Evolutionary conservation across 2,113 vertebrate species (phyloP).

Genomic region (Burhinus bistriatus): DNA sequence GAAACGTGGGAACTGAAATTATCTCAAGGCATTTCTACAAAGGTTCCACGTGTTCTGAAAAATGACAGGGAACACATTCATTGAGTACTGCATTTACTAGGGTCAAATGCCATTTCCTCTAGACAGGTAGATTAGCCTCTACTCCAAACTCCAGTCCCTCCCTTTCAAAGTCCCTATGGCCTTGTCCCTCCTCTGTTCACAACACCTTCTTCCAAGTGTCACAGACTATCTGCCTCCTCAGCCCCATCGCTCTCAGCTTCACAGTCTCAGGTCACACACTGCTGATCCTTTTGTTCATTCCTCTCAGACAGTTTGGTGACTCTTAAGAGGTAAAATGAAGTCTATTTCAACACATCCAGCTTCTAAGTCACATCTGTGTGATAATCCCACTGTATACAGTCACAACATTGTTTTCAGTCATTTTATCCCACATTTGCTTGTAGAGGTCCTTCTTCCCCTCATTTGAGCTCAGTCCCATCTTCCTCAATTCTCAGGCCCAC

Average conservation of each 20-base stretch:
- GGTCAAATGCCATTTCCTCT: not conserved
- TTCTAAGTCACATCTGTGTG: not conserved
- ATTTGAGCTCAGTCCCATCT: not conserved
- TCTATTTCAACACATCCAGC: not conserved
- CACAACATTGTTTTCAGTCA: not conserved
- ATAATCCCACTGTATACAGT: not conserved
- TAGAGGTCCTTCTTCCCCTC: not conserved
- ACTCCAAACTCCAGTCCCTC: too few relatives aligned
- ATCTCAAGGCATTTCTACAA: not conserved
- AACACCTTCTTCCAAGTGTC: not conserved
- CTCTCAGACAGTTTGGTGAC: not conserved
- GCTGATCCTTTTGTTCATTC: not conserved
- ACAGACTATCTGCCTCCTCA: not conserved
- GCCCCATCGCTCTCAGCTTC: not conserved
- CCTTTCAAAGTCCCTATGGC: not conserved
- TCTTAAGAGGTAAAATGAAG: not conserved
- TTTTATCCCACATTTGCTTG: not conserved
- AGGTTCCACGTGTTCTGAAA: not conserved
- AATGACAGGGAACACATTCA: accelerated
- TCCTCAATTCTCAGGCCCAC: not conserved
- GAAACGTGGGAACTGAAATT: not conserved
- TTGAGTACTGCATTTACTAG: not conserved
- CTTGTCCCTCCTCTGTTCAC: not conserved
- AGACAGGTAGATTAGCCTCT: not conserved
- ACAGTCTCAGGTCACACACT: not conserved